A percentile compares a stretch with the other conserved stretches of the same genome.
phyloP scores from a whole-genome alignment of 2,113 vertebrate genomes.

The Marmota monax region DNA sequence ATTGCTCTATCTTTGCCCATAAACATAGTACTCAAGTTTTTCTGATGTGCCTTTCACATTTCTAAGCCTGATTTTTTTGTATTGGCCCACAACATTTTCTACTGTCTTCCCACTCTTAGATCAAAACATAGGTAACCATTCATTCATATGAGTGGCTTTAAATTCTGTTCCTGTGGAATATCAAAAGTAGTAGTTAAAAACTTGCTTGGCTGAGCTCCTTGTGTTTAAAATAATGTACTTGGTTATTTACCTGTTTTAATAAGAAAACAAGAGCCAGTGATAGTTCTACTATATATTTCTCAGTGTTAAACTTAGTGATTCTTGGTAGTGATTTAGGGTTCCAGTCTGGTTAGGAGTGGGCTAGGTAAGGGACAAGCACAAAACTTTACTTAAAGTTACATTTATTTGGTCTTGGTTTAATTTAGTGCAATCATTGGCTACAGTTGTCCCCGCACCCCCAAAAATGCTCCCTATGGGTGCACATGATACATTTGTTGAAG shows the following conservation, averaged over 20 bases:
- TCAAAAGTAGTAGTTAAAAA: slow-evolving; percentile 6
- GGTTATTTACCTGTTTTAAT: neutral
- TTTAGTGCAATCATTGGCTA: neutral
- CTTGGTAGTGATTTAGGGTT: neutral
- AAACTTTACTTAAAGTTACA: neutral
- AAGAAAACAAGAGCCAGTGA: neutral
- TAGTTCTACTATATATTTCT: neutral
- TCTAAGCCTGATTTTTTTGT: neutral
- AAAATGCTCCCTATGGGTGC: neutral
- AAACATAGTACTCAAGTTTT: neutral
- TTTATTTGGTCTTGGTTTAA: neutral
- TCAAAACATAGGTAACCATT: neutral
- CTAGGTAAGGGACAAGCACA: neutral
- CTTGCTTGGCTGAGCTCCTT: neutral
- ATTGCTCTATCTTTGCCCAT: slow-evolving; percentile 10
- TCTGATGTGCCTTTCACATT: slow-evolving; percentile 5
- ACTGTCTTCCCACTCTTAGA: neutral
- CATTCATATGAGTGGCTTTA: neutral
- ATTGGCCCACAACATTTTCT: neutral
- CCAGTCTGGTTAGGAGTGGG: neutral
- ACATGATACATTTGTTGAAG: neutral
- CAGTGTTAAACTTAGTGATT: neutral
- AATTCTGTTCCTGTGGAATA: neutral
- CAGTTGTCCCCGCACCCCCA: neutral
- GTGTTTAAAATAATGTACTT: neutral